phyloP scores from a whole-genome alignment of 2,888 invertebrate species.

The Anticlea derivata region DNA sequence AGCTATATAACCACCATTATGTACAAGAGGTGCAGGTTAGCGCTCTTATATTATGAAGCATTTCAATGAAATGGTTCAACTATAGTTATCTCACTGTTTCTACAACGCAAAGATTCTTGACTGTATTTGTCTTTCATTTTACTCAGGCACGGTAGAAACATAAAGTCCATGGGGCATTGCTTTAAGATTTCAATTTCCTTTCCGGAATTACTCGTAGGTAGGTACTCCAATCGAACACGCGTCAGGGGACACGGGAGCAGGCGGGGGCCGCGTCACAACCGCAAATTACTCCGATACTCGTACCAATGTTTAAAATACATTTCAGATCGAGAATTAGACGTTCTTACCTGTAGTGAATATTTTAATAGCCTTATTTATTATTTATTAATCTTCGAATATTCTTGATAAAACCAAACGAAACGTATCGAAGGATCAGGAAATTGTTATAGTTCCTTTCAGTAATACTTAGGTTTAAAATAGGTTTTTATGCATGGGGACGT shows the following conservation, averaged over 20 bases:
- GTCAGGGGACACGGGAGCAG: constrained; percentile 64
- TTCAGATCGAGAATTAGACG: constrained; percentile 62
- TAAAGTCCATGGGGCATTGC: constrained; percentile 79
- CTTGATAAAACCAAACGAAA: neutral
- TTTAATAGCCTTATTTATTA: constrained; percentile 60
- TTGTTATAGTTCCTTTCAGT: constrained; percentile 21
- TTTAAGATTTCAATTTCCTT: constrained; percentile 84
- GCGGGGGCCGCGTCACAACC: constrained; percentile 61
- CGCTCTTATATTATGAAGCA: too few relatives aligned
- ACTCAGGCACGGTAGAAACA: constrained; percentile 63
- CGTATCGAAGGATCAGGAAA: neutral
- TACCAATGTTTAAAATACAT: constrained; percentile 79
- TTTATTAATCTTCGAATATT: constrained; percentile 42
- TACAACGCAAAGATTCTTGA: constrained; percentile 34
- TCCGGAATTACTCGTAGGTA: constrained; percentile 83
- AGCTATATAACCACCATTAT: too few relatives aligned
- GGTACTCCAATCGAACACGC: constrained; percentile 82
- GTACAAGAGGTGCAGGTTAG: too few relatives aligned
- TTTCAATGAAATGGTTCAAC: too few relatives aligned
- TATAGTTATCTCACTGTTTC: constrained; percentile 29
- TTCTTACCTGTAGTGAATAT: constrained; percentile 54
- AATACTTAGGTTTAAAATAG: constrained; percentile 51
- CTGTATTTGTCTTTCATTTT: constrained; percentile 70
- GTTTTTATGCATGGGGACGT: constrained; percentile 69
- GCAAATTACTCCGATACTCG: constrained; percentile 77